Percentiles rank a stretch among this genome's conserved stretches.
Conservation (phyloP, 2,113 vertebrate species). For the Panthera leo region DNA sequence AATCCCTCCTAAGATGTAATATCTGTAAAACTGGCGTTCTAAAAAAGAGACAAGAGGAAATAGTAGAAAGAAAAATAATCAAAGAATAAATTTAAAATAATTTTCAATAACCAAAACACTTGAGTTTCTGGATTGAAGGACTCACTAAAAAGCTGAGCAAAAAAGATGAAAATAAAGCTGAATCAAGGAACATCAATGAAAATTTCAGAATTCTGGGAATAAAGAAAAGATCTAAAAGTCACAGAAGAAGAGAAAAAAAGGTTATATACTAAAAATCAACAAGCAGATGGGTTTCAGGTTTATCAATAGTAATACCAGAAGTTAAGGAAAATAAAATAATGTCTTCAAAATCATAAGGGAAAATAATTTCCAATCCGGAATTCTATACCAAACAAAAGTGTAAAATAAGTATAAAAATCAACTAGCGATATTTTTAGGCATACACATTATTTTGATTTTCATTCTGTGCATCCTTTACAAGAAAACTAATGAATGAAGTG, state of each 20-base stretch:
- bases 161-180: neutral
- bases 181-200: neutral
- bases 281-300: neutral
- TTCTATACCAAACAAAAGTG: neutral
- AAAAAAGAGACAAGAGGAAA: neutral
- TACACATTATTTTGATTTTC: neutral
- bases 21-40: neutral
- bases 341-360: neutral
- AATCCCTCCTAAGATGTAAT: neutral
- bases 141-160: neutral
- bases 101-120: neutral
- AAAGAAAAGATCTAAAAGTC: neutral
- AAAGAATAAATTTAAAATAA: constrained; percentile 1
- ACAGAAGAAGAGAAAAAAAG: neutral
- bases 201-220: neutral
- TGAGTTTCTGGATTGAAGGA: neutral
- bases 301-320: neutral
- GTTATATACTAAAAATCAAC: neutral
- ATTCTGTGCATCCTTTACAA: neutral
- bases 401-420: neutral
- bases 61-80: neutral
- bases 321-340: neutral
- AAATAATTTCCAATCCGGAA: neutral
- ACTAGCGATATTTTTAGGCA: neutral
- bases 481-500: neutral